phyloP scores from a whole-genome alignment of 1,140 invertebrate genomes.

The Antheraea mylitta region DNA sequence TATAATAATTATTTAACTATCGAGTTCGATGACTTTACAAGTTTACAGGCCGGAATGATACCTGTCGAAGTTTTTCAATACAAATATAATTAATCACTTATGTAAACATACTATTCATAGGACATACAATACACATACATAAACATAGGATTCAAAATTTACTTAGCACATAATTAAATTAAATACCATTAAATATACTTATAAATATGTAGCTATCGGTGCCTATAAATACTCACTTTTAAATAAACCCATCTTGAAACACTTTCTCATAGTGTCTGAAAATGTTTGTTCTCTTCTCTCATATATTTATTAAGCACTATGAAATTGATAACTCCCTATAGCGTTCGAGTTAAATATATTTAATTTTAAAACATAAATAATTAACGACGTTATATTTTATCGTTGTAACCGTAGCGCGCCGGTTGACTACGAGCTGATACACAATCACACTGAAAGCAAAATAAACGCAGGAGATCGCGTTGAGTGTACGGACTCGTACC shows the following conservation, averaged over 20 bases:
- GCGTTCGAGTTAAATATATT: neutral
- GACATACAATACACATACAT: too few species aligned
- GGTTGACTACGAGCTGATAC: constrained; percentile 45
- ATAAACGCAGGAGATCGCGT: constrained; percentile 44
- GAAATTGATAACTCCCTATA: neutral
- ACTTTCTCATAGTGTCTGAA: constrained; percentile 64
- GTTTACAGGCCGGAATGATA: too few species aligned
- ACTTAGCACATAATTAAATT: neutral
- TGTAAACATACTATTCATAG: too few species aligned
- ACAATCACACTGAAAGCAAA: constrained; percentile 48
- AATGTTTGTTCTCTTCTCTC: constrained; percentile 54
- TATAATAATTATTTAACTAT: too few species aligned
- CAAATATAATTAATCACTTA: too few species aligned
- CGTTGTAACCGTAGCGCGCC: constrained; percentile 15
- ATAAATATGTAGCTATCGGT: neutral
- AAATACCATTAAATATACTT: neutral
- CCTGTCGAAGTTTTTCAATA: too few species aligned
- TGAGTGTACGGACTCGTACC: constrained; percentile 29
- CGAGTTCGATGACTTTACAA: too few species aligned
- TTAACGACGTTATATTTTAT: constrained; percentile 2
- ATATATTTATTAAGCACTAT: constrained; percentile 31
- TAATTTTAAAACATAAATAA: neutral
- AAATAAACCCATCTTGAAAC: constrained; percentile 69
- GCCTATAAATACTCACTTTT: constrained; percentile 53
- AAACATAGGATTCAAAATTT: too few species aligned